Conservation (phyloP, 2,888 invertebrate species). For the Pachycephus smyrnensis region DNA sequence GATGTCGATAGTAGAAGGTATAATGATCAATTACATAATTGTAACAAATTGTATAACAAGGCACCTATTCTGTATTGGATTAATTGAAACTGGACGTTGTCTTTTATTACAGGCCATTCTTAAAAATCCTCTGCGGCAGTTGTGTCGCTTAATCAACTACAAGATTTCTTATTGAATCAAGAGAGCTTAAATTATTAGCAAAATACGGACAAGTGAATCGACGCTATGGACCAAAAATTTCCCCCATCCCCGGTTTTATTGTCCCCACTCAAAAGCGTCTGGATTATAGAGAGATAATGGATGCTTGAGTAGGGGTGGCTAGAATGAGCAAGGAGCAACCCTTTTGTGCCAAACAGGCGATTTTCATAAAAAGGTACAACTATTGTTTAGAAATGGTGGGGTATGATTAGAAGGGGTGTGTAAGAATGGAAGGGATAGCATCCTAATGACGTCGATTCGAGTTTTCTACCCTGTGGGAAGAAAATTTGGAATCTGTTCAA, state of each 20-base stretch:
- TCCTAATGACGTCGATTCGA: too few species aligned
- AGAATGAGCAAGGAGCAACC: background rate
- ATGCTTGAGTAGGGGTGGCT: background rate
- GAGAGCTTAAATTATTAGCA: background rate
- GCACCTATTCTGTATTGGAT: background rate
- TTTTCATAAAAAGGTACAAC: too few species aligned
- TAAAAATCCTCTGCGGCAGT: conserved; percentile 27
- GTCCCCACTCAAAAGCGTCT: background rate
- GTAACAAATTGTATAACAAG: background rate
- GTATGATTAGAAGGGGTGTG: background rate
- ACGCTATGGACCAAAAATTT: background rate
- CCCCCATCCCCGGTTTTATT: background rate
- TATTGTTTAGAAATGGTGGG: too few species aligned
- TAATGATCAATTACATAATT: background rate
- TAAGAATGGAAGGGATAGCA: background rate
- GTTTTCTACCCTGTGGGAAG: too few species aligned
- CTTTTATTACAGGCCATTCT: conserved; percentile 26
- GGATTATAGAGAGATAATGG: background rate
- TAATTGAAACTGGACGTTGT: conserved; percentile 18
- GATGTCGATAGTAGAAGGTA: background rate
- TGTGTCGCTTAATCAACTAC: conserved; percentile 15
- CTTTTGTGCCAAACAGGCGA: background rate
- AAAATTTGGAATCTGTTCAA: background rate
- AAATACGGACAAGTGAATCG: too few species aligned
- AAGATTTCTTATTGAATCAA: background rate